Evolutionary conservation across 2,797 vertebrate genomes (phyloP), one percentile per base, ranked within the genome.

Genomic region (Megalops cyprinoides): DNA sequence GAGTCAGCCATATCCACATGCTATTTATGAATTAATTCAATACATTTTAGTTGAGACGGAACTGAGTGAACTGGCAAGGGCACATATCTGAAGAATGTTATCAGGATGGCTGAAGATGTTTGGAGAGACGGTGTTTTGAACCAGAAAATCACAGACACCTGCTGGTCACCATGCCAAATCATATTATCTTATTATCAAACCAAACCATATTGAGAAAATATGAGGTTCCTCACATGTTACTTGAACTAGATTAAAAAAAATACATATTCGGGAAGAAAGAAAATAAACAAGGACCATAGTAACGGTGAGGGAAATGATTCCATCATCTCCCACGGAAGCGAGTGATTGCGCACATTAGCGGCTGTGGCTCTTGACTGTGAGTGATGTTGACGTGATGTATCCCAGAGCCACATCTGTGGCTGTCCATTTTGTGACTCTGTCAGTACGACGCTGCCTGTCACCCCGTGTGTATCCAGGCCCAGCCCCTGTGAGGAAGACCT

Each of bases 1-100:
- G 28, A 80, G 6, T 81, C 73, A 65, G 71, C 46, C 79, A 42
- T 55, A 48, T 23, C 60, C 82, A 77, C 80, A 18, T 79, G 44
- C 62, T 81, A 12, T 77, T 83, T 60, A 79, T 79, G 53, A 60
- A 78, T 80, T 80, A 0, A 49, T 74, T 74, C 73, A 60, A 75
- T 56, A 55, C 53, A 80, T 15, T 56, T 37, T 44, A 39, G 10
- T 69, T 77, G 81, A 62, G 49, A 80, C 51, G 10, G 1, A 42
- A 83, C 74, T 74, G 85, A 53, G 79, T 82, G 81, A 51, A 74
- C 83, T 84, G 79, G 34, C 48, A 74, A 31, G 46, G 42, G 46
- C 53, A 83, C 86, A 56, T 58, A 85, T 83, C 84, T 84, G 9
- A 18, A 51, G 69, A 69, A 48, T 53, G 42, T 81, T 80, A 81